phyloP scores from a whole-genome alignment of 2,113 vertebrate species.

The Urocitellus parryii region DNA sequence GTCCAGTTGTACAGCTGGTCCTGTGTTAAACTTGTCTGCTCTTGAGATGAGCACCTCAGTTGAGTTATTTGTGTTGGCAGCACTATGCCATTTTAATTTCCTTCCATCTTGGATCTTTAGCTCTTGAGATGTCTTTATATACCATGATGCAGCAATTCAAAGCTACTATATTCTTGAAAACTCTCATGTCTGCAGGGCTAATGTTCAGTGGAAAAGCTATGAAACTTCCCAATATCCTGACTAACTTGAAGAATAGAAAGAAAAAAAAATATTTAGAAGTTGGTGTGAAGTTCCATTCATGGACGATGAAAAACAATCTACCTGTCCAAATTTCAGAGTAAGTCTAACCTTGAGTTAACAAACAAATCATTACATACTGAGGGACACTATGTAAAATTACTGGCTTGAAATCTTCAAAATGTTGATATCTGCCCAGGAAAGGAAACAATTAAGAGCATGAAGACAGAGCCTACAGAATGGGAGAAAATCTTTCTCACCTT shows the following conservation, averaged over 20 bases:
- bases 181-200: background rate
- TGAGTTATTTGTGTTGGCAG: too few relatives aligned
- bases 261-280: background rate
- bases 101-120: background rate
- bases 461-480: too few relatives aligned
- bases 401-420: background rate
- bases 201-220: background rate
- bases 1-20: background rate
- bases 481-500: too few relatives aligned
- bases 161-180: background rate
- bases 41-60: background rate
- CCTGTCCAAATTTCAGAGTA: background rate
- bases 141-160: background rate
- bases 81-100: background rate
- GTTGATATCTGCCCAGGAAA: background rate
- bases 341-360: background rate
- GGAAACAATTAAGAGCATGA: too few relatives aligned
- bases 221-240: background rate
- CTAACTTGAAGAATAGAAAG: background rate
- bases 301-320: background rate
- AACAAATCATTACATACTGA: too few relatives aligned
- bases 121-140: background rate
- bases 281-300: background rate
- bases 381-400: background rate
- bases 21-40: background rate